phyloP scores from a whole-genome alignment of 2,888 invertebrate species.

The Holacanthella duospinosa region DNA sequence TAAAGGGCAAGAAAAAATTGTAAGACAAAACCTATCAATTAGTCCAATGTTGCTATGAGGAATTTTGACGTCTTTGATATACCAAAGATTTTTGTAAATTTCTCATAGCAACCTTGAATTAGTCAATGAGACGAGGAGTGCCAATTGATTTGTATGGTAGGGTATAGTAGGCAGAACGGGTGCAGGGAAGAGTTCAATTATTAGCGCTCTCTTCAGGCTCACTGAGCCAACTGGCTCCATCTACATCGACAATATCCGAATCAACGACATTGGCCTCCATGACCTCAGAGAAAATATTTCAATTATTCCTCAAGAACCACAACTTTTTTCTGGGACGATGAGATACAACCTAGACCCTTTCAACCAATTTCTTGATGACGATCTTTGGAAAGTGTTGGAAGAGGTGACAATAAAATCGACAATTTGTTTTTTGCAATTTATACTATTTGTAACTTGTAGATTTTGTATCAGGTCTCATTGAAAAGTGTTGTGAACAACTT shows the following conservation, averaged over 20 bases:
- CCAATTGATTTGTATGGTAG: not conserved
- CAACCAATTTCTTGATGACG: constrained; percentile 63
- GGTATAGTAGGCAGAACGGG: constrained; percentile 43
- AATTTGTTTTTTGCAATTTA: too few species aligned
- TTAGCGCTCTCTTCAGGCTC: constrained; percentile 48
- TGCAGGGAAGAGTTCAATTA: constrained; percentile 40
- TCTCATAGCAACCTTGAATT: too few species aligned
- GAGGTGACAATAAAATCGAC: constrained; percentile 46
- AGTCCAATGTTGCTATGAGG: too few species aligned
- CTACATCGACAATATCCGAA: constrained; percentile 54
- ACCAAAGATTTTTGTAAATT: too few species aligned
- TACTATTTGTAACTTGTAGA: too few species aligned
- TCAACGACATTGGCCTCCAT: constrained; percentile 45
- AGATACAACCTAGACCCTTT: constrained; percentile 85
- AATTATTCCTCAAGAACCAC: constrained; percentile 87
- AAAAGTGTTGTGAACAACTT: constrained; percentile 19
- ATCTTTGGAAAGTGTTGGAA: constrained; percentile 73
- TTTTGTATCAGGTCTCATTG: constrained; percentile 51
- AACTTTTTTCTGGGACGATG: constrained; percentile 76
- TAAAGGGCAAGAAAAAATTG: constrained; percentile 42
- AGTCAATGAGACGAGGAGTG: too few species aligned
- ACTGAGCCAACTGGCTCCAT: constrained; percentile 68
- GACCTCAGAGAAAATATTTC: constrained; percentile 70
- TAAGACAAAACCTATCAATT: too few species aligned
- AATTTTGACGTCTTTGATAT: too few species aligned